These are phyloP conservation scores for Ursus arctos DNA, from an alignment of 2,113 vertebrate species.

Conservation along the genomic window DNA sequence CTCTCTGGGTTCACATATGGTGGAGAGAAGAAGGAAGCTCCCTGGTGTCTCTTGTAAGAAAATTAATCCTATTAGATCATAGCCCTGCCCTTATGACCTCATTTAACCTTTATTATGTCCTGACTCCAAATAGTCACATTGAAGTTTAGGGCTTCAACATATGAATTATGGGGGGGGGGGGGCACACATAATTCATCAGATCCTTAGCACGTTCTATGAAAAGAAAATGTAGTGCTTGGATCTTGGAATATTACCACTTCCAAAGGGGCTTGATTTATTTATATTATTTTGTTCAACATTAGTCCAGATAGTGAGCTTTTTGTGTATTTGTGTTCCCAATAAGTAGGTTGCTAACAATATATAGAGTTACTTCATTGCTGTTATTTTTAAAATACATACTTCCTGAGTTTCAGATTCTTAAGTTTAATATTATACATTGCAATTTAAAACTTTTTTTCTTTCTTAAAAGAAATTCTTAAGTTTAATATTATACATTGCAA, in stretches of 20 bases:
- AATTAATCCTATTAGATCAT: not conserved
- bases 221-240: not conserved
- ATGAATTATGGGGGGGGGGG: not conserved
- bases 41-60: not conserved
- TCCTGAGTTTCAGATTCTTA: not conserved
- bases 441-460: not conserved
- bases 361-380: not conserved
- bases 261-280: not conserved
- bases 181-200: not conserved
- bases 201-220: not conserved
- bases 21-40: not conserved
- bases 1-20: not conserved
- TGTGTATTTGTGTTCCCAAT: not conserved
- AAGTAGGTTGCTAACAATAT: not conserved
- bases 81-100: not conserved
- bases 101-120: not conserved
- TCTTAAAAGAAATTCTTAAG: not conserved
- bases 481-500: not conserved
- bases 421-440: not conserved
- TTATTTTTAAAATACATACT: slow-evolving; percentile 9
- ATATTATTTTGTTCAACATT: not conserved
- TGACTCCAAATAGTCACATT: not conserved
- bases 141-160: not conserved
- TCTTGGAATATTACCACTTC: not conserved
- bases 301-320: not conserved